These are phyloP conservation scores for Eonycteris spelaea DNA, from an alignment of 2,113 vertebrate genomes.

Conservation along the genomic window DNA sequence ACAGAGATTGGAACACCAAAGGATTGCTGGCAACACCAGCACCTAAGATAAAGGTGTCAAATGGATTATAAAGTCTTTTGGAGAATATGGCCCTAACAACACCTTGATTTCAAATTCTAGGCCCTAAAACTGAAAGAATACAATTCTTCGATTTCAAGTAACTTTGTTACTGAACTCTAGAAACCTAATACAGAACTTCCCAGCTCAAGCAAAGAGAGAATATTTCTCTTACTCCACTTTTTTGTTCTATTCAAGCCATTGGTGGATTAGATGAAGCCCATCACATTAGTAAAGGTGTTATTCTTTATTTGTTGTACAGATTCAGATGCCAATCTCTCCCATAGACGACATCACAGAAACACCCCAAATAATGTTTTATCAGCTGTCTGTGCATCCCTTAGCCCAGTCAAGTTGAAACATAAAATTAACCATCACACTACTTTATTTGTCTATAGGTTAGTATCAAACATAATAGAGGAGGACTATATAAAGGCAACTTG, in stretches of 20 bases:
- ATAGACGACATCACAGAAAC: neutral
- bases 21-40: neutral
- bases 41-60: neutral
- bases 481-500: neutral
- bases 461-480: neutral
- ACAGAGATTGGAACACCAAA: neutral
- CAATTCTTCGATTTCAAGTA: neutral
- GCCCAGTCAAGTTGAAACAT: neutral
- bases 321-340: neutral
- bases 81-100: neutral
- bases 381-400: neutral
- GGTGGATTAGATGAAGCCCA: neutral
- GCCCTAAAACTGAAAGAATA: neutral
- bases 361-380: neutral
- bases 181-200: neutral
- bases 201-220: neutral
- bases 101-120: neutral
- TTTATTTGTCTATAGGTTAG: neutral
- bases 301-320: neutral
- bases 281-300: neutral
- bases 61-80: neutral
- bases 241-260: neutral
- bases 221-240: neutral
- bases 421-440: neutral
- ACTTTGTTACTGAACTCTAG: neutral